Conservation (phyloP, 2,113 vertebrate species). For the Apistogramma diplotaenia region DNA sequence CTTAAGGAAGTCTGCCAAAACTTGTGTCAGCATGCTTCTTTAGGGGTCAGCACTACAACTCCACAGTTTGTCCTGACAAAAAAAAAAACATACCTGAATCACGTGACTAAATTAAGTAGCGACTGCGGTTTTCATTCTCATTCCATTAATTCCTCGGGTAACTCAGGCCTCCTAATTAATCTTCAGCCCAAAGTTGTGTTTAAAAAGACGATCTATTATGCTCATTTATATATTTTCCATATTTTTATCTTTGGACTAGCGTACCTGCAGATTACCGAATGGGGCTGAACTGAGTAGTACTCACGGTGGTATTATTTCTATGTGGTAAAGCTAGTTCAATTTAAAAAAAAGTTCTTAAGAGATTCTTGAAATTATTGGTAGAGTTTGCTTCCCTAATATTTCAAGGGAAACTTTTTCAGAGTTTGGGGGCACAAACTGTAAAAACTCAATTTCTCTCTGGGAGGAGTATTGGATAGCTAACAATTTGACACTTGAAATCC, state of each 20-base stretch:
- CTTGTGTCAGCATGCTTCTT: not conserved
- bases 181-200: not conserved
- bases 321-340: too few relatives aligned
- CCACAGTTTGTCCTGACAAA: not conserved
- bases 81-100: not conserved
- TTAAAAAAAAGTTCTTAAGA: too few relatives aligned
- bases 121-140: too few relatives aligned
- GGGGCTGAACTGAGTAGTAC: too few relatives aligned
- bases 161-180: too few relatives aligned
- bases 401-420: too few relatives aligned
- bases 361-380: too few relatives aligned
- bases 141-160: too few relatives aligned
- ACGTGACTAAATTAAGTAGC: not conserved
- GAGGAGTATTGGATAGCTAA: not conserved
- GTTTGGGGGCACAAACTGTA: too few relatives aligned
- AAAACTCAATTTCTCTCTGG: not conserved
- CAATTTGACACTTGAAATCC: not conserved
- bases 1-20: not conserved
- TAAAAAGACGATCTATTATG: not conserved
- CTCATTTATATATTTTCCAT: not conserved
- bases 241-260: not conserved
- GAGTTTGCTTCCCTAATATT: too few relatives aligned
- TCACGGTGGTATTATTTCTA: too few relatives aligned
- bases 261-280: too few relatives aligned
- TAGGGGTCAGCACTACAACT: not conserved